Percentiles rank a stretch among this genome's conserved stretches.
Evolutionary conservation across 35 echinoderm and acorn worm species (phyloP).

Genomic region (Amphiura filiformis): DNA sequence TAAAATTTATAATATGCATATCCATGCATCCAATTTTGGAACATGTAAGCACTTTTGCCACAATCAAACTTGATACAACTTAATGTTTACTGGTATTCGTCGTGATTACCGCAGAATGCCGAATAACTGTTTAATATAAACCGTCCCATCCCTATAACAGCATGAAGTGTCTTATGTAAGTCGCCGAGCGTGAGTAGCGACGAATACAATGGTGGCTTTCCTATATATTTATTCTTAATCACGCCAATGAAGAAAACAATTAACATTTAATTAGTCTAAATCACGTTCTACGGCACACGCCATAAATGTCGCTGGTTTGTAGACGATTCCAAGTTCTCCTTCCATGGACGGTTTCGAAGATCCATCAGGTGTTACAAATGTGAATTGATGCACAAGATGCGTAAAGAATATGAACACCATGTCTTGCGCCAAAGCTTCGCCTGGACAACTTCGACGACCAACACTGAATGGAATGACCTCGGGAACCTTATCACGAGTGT

Average conservation of each 20-base stretch:
- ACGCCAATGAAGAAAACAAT: background rate
- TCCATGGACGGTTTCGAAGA: background rate
- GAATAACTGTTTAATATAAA: too few relatives aligned
- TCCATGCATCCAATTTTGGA: too few relatives aligned
- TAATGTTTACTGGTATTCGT: too few relatives aligned
- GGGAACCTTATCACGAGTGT: background rate
- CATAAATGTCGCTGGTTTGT: background rate
- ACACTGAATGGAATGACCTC: background rate
- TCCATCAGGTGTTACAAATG: slow-evolving; percentile 27
- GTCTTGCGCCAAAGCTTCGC: slow-evolving; percentile 45
- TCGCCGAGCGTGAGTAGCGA: too few relatives aligned
- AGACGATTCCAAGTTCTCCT: slow-evolving; percentile 15
- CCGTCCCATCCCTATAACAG: too few relatives aligned
- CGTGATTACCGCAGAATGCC: too few relatives aligned
- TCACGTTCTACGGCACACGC: slow-evolving; percentile 15
- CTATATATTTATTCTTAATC: background rate
- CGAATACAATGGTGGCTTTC: too few relatives aligned
- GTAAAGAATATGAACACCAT: slow-evolving; percentile 59
- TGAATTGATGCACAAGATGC: slow-evolving; percentile 48
- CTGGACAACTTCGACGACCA: slow-evolving; percentile 47
- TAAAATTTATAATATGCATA: too few relatives aligned
- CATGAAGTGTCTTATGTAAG: too few relatives aligned
- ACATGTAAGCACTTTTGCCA: too few relatives aligned
- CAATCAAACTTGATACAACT: too few relatives aligned
- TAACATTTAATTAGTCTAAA: background rate